These are phyloP conservation scores for Acanthiza pusilla DNA, from an alignment of 2,797 vertebrate genomes.

Conservation along the genomic window DNA sequence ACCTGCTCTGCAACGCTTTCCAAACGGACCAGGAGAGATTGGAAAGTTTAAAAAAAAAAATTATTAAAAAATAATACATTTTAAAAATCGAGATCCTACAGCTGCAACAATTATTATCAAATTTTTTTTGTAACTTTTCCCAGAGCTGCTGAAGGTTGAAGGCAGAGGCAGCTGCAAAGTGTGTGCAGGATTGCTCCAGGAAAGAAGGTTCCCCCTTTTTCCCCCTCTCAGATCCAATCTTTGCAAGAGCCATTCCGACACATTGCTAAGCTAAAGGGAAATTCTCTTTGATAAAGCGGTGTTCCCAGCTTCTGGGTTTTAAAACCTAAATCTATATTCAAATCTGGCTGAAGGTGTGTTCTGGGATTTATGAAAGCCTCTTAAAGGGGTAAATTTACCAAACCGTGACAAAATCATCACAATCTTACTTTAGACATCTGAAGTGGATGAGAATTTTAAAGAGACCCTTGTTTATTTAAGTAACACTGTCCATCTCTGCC, in stretches of 20 bases:
- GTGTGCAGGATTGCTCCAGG: slow-evolving; percentile 70
- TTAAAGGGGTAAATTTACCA: slow-evolving; percentile 98
- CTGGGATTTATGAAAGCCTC: slow-evolving; percentile 94
- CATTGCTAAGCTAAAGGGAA: slow-evolving; percentile 76
- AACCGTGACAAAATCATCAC: slow-evolving; percentile 93
- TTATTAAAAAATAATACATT: background rate
- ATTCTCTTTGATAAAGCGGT: slow-evolving; percentile 84
- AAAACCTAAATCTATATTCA: slow-evolving; percentile 99
- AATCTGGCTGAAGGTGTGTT: slow-evolving; percentile 93
- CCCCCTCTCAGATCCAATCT: slow-evolving; percentile 71
- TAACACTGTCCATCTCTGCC: slow-evolving; percentile 73
- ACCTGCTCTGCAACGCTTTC: slow-evolving; percentile 70
- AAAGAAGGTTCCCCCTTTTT: slow-evolving; percentile 58
- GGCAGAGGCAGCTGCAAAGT: slow-evolving; percentile 61
- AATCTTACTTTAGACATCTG: slow-evolving; percentile 88
- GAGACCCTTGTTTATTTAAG: slow-evolving; percentile 80
- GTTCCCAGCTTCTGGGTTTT: slow-evolving; percentile 88
- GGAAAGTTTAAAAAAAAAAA: slow-evolving; percentile 44
- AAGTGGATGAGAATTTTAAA: slow-evolving; percentile 82
- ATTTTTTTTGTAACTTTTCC: slow-evolving; percentile 51
- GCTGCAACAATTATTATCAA: slow-evolving; percentile 9
- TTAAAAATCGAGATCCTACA: slow-evolving; percentile 21
- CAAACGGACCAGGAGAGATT: slow-evolving; percentile 63
- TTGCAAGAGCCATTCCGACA: slow-evolving; percentile 71
- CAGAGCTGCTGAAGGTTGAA: slow-evolving; percentile 40